Evolutionary conservation across 2,888 invertebrate species (phyloP), one percentile per base, ranked within the genome.

Genomic region (Conomelus anceps): DNA sequence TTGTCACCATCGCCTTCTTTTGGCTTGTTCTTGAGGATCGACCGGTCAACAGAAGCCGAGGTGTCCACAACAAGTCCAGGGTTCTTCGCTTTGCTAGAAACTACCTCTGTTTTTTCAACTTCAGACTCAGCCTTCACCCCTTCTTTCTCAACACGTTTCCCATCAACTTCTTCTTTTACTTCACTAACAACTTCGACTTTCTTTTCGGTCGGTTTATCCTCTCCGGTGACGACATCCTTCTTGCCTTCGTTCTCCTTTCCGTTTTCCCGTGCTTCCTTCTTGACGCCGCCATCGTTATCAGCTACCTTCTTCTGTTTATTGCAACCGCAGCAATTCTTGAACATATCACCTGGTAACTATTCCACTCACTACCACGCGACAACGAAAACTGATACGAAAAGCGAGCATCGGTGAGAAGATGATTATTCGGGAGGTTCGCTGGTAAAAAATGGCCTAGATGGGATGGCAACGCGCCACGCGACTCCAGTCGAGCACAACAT

Each of bases 311-410:
- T 90, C 85, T 87, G 88, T 23, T 89, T 88, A 87, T 90, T 90
- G 89, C 91, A 91, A 41, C 91, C 91, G 87, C 91, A 91, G 89
- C 91, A 91, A 87, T 91, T 90, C 88, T 89, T 89, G 88, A 89
- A 89, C 89, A 89, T 89, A 88, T 84, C 87, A 85, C 85, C 84
- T 41, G 86, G 85, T 63, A 88, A 86, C 63, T 63, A 63, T 63
- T 63, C 7, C 63, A 63, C 63, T n/a, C 63, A 63, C 63, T n/a
- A 63, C n/a, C 63, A 63, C 63, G 63, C 63, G n/a, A 63, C n/a
- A 63, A 63, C n/a, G 3, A 13, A 63, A 63, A 63, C 63, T 63
- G 63, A 63, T n/a, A 63, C 63, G 20, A 63, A 1, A 63, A 63
- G n/a, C 63, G 63, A 20, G 63, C 63, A 63, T 63, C 63, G 63